Percentiles rank a stretch among this genome's conserved stretches.
phyloP scores from a whole-genome alignment of 53 echinoderm and acorn worm species.

The Crossaster papposus region DNA sequence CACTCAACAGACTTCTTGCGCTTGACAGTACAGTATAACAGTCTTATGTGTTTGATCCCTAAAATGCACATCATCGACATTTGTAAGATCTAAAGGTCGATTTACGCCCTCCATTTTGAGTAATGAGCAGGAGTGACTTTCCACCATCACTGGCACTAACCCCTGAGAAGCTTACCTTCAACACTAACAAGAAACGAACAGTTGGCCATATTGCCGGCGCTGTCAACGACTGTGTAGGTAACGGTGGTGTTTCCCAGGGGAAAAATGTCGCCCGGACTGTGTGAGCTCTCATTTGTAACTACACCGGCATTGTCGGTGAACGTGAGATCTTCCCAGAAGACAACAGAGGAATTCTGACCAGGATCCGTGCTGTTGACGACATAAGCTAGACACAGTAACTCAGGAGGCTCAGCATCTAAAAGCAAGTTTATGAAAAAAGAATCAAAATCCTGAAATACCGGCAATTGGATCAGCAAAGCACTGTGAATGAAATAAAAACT shows the following conservation, averaged over 20 bases:
- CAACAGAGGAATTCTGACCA: constrained; percentile 33
- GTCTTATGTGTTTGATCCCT: no score
- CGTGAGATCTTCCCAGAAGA: constrained; percentile 46
- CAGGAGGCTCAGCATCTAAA: constrained; percentile 6
- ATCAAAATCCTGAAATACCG: not conserved
- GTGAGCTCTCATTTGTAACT: not conserved
- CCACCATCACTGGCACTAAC: no score
- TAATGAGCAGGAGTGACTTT: no score
- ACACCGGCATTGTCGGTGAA: constrained; percentile 53
- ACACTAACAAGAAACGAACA: constrained; percentile 17
- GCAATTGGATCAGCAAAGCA: not conserved
- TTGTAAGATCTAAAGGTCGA: no score
- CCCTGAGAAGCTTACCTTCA: not conserved
- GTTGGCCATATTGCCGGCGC: constrained; percentile 15
- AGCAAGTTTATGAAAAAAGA: not conserved
- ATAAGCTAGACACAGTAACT: not conserved
- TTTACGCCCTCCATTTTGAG: no score
- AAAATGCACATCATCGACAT: no score
- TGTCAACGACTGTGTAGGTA: constrained; percentile 3
- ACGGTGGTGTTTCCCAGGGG: not conserved
- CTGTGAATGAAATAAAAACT: no score
- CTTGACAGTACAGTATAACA: no score
- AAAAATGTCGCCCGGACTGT: constrained; percentile 7
- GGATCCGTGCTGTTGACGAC: constrained; percentile 8
- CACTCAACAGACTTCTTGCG: no score